These are phyloP conservation scores for Empidonax alnorum DNA, from an alignment of 2,113 vertebrate genomes.

Conservation along the genomic window DNA sequence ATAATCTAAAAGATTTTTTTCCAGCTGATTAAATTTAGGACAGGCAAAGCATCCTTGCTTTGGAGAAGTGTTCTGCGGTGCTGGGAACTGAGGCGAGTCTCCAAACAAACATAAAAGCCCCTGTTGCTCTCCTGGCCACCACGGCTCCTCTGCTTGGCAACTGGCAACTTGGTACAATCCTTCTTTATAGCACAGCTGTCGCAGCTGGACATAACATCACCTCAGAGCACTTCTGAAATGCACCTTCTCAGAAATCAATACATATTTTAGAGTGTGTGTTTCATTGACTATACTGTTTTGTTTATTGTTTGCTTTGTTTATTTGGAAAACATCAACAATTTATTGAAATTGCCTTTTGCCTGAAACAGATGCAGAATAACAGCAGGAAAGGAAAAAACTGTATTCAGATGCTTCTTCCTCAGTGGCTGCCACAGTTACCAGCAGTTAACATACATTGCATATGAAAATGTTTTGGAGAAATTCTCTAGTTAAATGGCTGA, in stretches of 20 bases:
- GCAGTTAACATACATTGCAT: neutral
- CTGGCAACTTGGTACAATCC: neutral
- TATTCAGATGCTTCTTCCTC: neutral
- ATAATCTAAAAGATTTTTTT: constrained; percentile 61
- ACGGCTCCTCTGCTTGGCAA: neutral
- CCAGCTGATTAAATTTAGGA: constrained; percentile 59
- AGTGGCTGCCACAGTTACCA: neutral
- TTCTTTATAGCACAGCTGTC: neutral
- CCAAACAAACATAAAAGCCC: neutral
- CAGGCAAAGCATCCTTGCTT: constrained; percentile 26
- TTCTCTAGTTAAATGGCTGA: neutral
- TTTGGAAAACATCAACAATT: neutral
- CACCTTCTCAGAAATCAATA: neutral
- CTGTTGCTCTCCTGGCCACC: neutral
- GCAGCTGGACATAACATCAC: neutral
- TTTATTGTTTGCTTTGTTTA: neutral
- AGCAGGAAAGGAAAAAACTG: neutral
- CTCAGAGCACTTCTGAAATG: neutral
- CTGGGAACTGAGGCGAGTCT: constrained; percentile 13
- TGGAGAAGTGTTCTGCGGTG: constrained; percentile 7
- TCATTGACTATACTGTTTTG: neutral
- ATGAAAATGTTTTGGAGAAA: neutral
- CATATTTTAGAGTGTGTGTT: neutral
- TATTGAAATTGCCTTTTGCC: neutral
- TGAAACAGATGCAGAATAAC: neutral